These are phyloP conservation scores for Pocillopora damicornis DNA, from an alignment of 64 coral and sea anemone species.

Conservation along the genomic window DNA sequence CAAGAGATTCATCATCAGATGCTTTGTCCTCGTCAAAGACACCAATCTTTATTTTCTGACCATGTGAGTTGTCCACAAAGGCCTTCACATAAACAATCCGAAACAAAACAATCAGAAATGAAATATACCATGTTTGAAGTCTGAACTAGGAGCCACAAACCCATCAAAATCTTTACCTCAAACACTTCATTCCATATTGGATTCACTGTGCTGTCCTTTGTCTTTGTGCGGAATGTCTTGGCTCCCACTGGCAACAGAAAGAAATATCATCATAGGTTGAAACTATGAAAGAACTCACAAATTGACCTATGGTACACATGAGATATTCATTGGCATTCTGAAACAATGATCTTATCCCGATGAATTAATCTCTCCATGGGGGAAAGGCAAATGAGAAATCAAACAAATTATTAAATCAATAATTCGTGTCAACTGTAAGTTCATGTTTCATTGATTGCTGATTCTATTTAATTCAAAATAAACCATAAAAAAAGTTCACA, in stretches of 20 bases:
- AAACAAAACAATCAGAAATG: not conserved
- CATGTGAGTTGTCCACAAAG: constrained; percentile 88
- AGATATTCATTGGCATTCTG: too few species aligned
- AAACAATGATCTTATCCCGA: too few species aligned
- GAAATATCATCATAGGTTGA: not conserved
- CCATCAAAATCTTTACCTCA: constrained; percentile 64
- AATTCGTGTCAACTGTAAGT: too few species aligned
- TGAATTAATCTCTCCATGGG: too few species aligned
- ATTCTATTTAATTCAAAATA: too few species aligned
- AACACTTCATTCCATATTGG: constrained; percentile 97
- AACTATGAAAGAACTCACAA: not conserved
- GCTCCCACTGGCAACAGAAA: constrained; percentile 74
- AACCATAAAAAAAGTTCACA: too few species aligned
- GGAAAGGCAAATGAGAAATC: too few species aligned
- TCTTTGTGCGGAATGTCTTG: constrained; percentile 82
- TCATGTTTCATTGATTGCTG: too few species aligned
- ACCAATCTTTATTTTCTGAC: constrained; percentile 90
- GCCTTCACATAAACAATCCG: constrained; percentile 40
- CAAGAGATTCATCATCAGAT: constrained; percentile 86
- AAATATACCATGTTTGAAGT: not conserved
- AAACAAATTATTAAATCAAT: too few species aligned
- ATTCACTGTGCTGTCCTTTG: constrained; percentile 83
- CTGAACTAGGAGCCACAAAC: too few species aligned
- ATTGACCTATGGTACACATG: too few species aligned
- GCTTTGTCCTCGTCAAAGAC: constrained; percentile 90